Conservation (phyloP, 1,140 invertebrate genomes). For the Anoplolepis gracilipes region DNA sequence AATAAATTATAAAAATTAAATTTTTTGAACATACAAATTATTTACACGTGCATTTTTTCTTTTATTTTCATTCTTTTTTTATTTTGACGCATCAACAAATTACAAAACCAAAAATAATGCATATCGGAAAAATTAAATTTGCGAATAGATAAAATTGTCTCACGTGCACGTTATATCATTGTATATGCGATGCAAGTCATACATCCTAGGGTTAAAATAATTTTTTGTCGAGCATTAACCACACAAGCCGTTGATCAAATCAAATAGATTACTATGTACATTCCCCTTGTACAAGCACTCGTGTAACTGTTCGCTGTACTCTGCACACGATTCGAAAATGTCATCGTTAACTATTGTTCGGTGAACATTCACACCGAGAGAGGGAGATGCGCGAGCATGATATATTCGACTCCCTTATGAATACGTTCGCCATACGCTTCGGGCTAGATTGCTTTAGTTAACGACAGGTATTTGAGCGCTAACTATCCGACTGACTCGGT, state of each 20-base stretch:
- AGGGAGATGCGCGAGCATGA: conserved; percentile 52
- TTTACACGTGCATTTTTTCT: background rate
- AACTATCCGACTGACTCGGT: conserved; percentile 68
- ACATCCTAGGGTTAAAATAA: conserved; percentile 57
- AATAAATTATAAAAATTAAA: background rate
- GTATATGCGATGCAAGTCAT: conserved; percentile 31
- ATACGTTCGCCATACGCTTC: conserved; percentile 66
- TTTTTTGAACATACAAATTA: background rate
- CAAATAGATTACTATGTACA: conserved; percentile 62
- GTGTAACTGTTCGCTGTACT: conserved; percentile 51
- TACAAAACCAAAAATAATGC: background rate
- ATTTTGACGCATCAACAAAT: background rate
- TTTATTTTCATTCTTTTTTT: background rate
- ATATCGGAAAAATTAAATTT: conserved; percentile 26
- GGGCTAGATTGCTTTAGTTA: conserved; percentile 72
- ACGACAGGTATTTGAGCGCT: conserved; percentile 70
- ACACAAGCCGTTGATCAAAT: conserved; percentile 61
- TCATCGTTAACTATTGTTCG: conserved; percentile 60
- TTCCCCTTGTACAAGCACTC: conserved; percentile 55
- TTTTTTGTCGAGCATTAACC: conserved; percentile 55
- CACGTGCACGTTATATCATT: background rate
- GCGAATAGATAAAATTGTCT: conserved; percentile 24
- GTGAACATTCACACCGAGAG: conserved; percentile 65
- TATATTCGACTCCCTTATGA: conserved; percentile 68
- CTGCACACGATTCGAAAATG: conserved; percentile 47